Conservation (phyloP, 2,888 invertebrate genomes). For the Conomelus anceps region DNA sequence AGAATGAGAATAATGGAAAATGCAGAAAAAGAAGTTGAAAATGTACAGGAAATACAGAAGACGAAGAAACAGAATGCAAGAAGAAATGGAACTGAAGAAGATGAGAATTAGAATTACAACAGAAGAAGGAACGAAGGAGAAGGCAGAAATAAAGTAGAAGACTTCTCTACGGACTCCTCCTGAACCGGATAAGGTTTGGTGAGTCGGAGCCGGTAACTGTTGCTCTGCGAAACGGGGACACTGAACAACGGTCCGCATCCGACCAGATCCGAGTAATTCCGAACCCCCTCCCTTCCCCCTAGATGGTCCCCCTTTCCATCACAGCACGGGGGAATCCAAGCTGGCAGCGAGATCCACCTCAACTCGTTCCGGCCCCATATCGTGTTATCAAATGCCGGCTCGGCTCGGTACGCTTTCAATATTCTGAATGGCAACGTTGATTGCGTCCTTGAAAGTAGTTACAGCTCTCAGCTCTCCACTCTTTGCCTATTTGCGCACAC, state of each 20-base stretch:
- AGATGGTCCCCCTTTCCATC: neutral
- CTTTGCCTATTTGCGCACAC: neutral
- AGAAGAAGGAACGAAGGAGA: neutral
- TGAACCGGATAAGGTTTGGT: slow-evolving; percentile 2
- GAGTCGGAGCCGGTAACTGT: slow-evolving; percentile 1
- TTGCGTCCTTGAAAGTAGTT: neutral
- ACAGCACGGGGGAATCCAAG: neutral
- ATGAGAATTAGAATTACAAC: neutral
- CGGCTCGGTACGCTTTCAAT: neutral
- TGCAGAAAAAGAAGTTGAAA: too few relatives aligned
- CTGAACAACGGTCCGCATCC: slow-evolving; percentile 1
- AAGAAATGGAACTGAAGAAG: neutral
- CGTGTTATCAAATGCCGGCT: neutral
- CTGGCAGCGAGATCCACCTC: too few relatives aligned
- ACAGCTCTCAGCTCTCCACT: neutral
- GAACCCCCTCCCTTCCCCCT: neutral
- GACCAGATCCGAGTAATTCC: neutral
- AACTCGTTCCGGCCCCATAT: neutral
- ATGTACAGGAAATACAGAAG: too few relatives aligned
- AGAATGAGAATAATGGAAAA: too few relatives aligned
- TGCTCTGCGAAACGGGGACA: neutral
- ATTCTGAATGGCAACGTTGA: neutral
- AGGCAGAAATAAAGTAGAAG: neutral
- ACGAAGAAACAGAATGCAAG: neutral
- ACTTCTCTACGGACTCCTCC: neutral